Conservation (phyloP, 1,140 invertebrate genomes). For the Psix sp. region DNA sequence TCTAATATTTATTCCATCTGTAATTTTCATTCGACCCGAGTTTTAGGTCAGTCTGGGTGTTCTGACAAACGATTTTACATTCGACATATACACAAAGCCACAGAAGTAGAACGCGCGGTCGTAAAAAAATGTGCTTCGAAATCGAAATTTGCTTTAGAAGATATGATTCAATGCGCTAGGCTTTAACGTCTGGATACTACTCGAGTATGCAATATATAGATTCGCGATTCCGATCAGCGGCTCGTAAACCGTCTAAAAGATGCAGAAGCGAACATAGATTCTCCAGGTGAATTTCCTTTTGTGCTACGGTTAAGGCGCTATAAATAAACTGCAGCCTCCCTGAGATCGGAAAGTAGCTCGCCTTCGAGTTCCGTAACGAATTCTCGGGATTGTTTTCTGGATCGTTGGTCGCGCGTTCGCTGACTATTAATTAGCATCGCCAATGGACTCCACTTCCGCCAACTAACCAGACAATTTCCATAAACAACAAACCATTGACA, state of each 20-base stretch:
- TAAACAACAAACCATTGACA: slow-evolving; percentile 43
- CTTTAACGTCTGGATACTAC: too few relatives aligned
- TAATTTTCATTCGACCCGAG: too few relatives aligned
- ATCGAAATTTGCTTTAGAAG: too few relatives aligned
- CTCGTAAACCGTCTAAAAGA: slow-evolving; percentile 29
- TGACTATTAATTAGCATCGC: slow-evolving; percentile 52
- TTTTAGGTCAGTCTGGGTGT: too few relatives aligned
- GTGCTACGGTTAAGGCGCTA: slow-evolving; percentile 61
- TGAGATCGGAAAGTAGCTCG: slow-evolving; percentile 76
- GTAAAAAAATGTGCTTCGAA: too few relatives aligned
- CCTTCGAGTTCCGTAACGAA: slow-evolving; percentile 72
- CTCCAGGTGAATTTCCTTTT: slow-evolving; percentile 61
- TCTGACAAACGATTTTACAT: too few relatives aligned
- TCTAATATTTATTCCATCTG: too few relatives aligned
- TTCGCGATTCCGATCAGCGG: slow-evolving; percentile 32
- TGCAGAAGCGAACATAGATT: slow-evolving; percentile 54
- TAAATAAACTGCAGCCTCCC: slow-evolving; percentile 72
- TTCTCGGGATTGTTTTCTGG: slow-evolving; percentile 71
- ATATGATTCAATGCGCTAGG: too few relatives aligned
- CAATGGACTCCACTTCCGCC: slow-evolving; percentile 53
- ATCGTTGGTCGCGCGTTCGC: slow-evolving; percentile 51
- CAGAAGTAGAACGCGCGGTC: too few relatives aligned
- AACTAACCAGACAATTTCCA: slow-evolving; percentile 32
- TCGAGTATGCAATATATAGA: slow-evolving; percentile 31
- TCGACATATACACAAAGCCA: too few relatives aligned